phyloP scores from a whole-genome alignment of 2,888 invertebrate genomes.

The Argyresthia goedartella region DNA sequence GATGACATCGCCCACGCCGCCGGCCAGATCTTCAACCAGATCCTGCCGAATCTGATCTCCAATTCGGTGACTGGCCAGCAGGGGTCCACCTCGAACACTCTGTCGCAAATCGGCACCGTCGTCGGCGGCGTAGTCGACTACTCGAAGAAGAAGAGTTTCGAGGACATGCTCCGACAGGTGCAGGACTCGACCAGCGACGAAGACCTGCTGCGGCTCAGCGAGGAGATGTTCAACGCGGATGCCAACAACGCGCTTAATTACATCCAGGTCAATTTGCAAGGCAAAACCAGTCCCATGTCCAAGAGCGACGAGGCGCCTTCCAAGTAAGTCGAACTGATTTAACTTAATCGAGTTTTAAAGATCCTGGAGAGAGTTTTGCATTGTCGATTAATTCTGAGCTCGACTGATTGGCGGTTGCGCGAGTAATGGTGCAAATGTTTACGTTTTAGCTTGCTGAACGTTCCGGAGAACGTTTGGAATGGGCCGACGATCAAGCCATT shows the following conservation, averaged over 20 bases:
- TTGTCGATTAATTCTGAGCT: too few species aligned
- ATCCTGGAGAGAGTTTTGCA: background rate
- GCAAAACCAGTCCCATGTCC: slow-evolving; percentile 78
- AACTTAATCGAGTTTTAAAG: background rate
- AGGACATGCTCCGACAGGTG: slow-evolving; percentile 48
- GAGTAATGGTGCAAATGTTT: background rate
- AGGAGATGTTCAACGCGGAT: slow-evolving; percentile 79
- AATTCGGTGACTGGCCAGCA: slow-evolving; percentile 49
- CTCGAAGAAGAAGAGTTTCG: slow-evolving; percentile 60
- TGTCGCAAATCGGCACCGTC: slow-evolving; percentile 55
- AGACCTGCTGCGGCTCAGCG: slow-evolving; percentile 77
- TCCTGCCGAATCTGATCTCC: slow-evolving; percentile 49
- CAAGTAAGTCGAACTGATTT: slow-evolving; percentile 69
- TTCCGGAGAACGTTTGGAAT: slow-evolving; percentile 74
- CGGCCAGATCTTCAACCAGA: slow-evolving; percentile 57
- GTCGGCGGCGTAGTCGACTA: slow-evolving; percentile 63
- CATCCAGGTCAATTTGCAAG: slow-evolving; percentile 80
- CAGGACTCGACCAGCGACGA: slow-evolving; percentile 73
- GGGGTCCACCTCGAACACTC: slow-evolving; percentile 49
- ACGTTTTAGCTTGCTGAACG: slow-evolving; percentile 73
- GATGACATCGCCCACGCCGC: slow-evolving; percentile 54
- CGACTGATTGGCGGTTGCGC: too few species aligned
- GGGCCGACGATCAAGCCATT: slow-evolving; percentile 79
- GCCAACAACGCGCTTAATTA: slow-evolving; percentile 79
- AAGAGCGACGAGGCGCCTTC: slow-evolving; percentile 79